Evolutionary conservation across 2,888 invertebrate genomes (phyloP).

Genomic region (Camponotus fellah): DNA sequence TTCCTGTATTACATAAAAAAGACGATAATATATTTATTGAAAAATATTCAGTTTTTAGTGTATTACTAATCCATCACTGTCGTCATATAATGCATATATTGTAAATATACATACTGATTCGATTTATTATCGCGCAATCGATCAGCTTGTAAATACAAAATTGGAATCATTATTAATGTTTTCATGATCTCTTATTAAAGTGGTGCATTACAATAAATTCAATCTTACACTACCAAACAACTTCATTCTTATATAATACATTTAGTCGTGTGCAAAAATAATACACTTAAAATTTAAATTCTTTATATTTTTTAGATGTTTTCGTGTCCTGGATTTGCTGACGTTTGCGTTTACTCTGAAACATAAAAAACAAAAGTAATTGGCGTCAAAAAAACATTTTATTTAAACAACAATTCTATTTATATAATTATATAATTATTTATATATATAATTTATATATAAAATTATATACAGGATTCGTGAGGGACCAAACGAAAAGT

Average conservation of each 20-base stretch:
- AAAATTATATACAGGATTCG: no score
- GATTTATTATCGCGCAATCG: neutral
- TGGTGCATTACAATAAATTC: neutral
- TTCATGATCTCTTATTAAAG: neutral
- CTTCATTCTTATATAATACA: conserved; percentile 42
- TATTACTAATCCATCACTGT: neutral
- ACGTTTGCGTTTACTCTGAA: conserved; percentile 96
- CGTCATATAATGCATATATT: neutral
- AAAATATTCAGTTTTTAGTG: conserved; percentile 4
- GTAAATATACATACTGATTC: neutral
- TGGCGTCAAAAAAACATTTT: neutral
- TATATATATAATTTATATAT: no score
- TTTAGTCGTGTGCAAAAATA: conserved; percentile 3
- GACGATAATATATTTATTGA: conserved; percentile 32
- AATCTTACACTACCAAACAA: conserved; percentile 1
- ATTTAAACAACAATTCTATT: neutral
- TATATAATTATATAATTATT: conserved; percentile 22
- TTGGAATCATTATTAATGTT: neutral
- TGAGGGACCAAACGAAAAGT: no score
- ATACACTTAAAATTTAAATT: conserved; percentile 95
- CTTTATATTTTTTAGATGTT: conserved; percentile 98
- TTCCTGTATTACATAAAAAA: conserved; percentile 34
- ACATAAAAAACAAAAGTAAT: conserved; percentile 84
- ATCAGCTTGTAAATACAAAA: conserved; percentile 16
- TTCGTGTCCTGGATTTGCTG: conserved; percentile 96